These are phyloP conservation scores for Nixonia krombeini DNA, from an alignment of 1,140 invertebrate genomes.

Conservation along the genomic window DNA sequence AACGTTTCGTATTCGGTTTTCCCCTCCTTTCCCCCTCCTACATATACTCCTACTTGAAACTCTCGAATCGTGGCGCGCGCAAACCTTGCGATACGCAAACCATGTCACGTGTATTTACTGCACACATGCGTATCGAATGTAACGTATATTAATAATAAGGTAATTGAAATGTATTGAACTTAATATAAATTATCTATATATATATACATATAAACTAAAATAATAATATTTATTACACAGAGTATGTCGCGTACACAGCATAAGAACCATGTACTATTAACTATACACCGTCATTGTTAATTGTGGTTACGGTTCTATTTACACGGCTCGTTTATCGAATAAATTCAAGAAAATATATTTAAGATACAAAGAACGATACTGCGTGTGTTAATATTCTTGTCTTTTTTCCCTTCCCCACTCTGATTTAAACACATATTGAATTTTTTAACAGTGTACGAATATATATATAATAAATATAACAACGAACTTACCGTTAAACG, in stretches of 20 bases:
- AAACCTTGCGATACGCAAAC: not conserved
- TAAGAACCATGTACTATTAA: conserved; percentile 40
- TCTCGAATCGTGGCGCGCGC: not conserved
- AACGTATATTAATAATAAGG: not conserved
- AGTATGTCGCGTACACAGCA: conserved; percentile 7
- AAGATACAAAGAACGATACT: conserved; percentile 45
- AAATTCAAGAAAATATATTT: conserved; percentile 54
- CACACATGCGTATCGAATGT: not conserved
- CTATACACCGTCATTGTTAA: conserved; percentile 54
- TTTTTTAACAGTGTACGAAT: too few species aligned
- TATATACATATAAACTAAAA: conserved; percentile 17
- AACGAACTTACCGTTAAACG: too few species aligned
- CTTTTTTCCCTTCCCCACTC: too few species aligned
- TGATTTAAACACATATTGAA: too few species aligned
- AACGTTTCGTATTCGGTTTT: too few species aligned
- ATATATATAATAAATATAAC: too few species aligned
- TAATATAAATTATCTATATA: conserved; percentile 14
- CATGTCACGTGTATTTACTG: not conserved
- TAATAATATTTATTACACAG: not conserved
- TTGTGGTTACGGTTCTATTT: conserved; percentile 52
- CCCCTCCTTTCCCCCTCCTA: too few species aligned
- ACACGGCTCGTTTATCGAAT: conserved; percentile 52
- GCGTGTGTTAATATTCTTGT: not conserved
- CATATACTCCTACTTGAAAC: not conserved
- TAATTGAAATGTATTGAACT: not conserved